Evolutionary conservation across 2,888 invertebrate species (phyloP).

Genomic region (Linnaemya vulpina): DNA sequence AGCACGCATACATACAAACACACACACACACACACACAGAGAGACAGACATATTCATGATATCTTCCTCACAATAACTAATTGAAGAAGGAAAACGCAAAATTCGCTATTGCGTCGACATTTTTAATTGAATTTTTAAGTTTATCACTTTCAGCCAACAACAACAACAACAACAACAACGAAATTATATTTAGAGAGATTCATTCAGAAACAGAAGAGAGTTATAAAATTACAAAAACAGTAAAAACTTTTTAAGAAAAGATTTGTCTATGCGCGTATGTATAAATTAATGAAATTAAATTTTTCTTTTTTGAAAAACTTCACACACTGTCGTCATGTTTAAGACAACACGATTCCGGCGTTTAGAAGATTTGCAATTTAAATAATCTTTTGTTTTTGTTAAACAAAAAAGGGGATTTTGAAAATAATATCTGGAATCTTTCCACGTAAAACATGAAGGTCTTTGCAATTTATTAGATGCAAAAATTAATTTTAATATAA

Average conservation of each 20-base stretch:
- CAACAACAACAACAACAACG: slow-evolving; percentile 38
- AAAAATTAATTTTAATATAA: too few relatives aligned
- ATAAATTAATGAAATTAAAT: slow-evolving; percentile 46
- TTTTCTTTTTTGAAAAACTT: slow-evolving; percentile 43
- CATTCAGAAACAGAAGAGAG: neutral
- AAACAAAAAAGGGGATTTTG: too few relatives aligned
- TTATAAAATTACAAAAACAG: neutral
- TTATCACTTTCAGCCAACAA: slow-evolving; percentile 64
- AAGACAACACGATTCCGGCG: neutral
- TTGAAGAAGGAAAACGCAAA: slow-evolving; percentile 44
- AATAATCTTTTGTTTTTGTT: too few relatives aligned
- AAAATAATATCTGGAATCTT: too few relatives aligned
- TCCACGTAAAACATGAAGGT: too few relatives aligned
- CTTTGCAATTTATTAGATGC: too few relatives aligned
- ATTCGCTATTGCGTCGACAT: slow-evolving; percentile 66
- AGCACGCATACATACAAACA: neutral
- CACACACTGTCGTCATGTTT: too few relatives aligned
- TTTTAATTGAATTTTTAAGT: slow-evolving; percentile 72
- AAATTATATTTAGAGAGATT: neutral
- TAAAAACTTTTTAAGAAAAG: slow-evolving; percentile 51
- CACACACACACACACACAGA: neutral
- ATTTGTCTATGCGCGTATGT: slow-evolving; percentile 47
- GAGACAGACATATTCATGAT: too few relatives aligned
- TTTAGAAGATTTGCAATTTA: neutral
- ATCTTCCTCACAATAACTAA: neutral